Base-by-base conservation (phyloP, 2,888 invertebrate species). In the Rhodophaea formosa region DNA sequence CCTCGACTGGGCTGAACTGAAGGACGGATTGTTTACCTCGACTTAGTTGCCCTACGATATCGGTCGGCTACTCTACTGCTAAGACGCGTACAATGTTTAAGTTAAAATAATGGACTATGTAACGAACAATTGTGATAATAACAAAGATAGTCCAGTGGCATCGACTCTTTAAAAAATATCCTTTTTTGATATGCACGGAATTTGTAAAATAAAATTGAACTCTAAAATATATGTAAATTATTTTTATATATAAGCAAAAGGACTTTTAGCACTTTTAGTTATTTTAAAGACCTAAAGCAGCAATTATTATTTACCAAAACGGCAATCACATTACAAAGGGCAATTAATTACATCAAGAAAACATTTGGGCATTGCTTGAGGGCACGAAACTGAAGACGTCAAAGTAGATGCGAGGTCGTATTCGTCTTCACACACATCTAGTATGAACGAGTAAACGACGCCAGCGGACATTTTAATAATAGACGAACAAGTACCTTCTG, bases 1-100 rank as follows among this genome's bases (percentile, higher is more conserved):
- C 86, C 88, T 88, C 88, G 88, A 88, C 89, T 87, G 86, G 76
- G 71, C 68, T 62, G 63, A 75, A 75, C 82, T 86, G 84, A 88
- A 89, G 89, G 88, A 86, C 88, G 74, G 73, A 71, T 69, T 86
- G 84, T 88, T 86, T 85, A 84, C 81, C 59, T 72, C 74, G 71
- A 74, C 65, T 70, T 74, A 73, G 75, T 72, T 66, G 73, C 74
- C 71, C 77, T 75, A 77, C 72, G 76, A 75, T 80, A 83, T 77
- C 75, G 56, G 52, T 56, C 42, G 53, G 51, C 32, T 35, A 46
- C 57, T 55, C 57, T 15, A 16, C 47, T 44, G 8, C 29, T 54
- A 39, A 42, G 16, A 29, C 16, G 14, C 54, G 8, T 46, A 7
- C 23, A 52, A 7, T 39, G 43, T 43, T 44, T 12, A 15, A 51